Base-by-base conservation (phyloP, 2,888 invertebrate genomes). In the Barypeithes pellucidus region DNA sequence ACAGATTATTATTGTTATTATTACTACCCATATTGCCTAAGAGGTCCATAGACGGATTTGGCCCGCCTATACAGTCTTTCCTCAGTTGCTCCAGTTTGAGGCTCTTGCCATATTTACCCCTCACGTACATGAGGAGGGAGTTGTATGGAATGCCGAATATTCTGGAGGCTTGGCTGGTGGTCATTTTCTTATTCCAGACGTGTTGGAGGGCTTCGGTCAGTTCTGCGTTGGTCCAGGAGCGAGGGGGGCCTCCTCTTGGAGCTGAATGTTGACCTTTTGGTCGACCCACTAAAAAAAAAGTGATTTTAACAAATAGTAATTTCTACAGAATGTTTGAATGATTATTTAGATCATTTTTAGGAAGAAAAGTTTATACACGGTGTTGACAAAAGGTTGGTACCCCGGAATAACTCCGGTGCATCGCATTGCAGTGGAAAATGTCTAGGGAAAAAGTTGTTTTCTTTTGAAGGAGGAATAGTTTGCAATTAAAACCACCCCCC, bases 101-200 rank as follows among this genome's bases (percentile, higher is more conserved):
- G 83, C 95, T 95, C 86, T 96, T 96, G n/a, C 96, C 96, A 85
- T 96, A 96, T 85, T 96, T 96, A 65, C 96, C 96, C 57, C 96
- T 90, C 29, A 96, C 96, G 87, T 96, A 96, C 96, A 96, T 96
- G 68, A 96, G 88, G 60, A 96, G 88, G 54, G 95, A 95, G 87
- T 96, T 96, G 89, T 96, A 96, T n/a, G 96, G 96, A 78, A 96
- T 96, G 50, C 96, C 95, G 86, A 95, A 96, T 84, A 95, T 94
- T 76, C 96, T 88, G 22, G 95, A 95, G 9, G 96, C 96, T 86
- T 96, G 95, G 82, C 95, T 95, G 52, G 96, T 96, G 76, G 96
- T 96, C 95, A 96, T 96, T 85, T 95, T 95, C 84, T 96, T 95
- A 87, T 95, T 95, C 96, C 96, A 96, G n/a, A 96, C 96, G 86